phyloP scores from a whole-genome alignment of 2,797 vertebrate species.

The Telmatherina bonti region DNA sequence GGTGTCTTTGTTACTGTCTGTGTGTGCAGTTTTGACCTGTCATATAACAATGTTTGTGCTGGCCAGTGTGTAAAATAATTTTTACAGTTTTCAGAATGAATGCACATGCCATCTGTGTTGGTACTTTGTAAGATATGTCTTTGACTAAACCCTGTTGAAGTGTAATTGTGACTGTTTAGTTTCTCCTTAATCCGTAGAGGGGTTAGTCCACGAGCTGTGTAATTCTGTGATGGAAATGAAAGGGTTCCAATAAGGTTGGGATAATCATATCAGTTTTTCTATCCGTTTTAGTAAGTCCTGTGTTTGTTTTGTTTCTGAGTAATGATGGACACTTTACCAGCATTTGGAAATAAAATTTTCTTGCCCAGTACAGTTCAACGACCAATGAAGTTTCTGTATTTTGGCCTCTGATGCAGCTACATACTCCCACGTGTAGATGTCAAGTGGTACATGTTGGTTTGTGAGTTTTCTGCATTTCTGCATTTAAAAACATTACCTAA shows the following conservation, averaged over 20 bases:
- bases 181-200: constrained; percentile 20
- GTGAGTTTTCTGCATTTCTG: neutral
- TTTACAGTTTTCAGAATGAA: constrained; percentile 24
- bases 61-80: constrained; percentile 17
- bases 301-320: constrained; percentile 46
- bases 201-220: constrained; percentile 27
- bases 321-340: constrained; percentile 60
- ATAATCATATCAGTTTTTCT: constrained; percentile 42
- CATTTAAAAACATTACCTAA: too few species aligned
- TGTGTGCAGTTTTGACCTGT: constrained; percentile 51
- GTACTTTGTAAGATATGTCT: constrained; percentile 42
- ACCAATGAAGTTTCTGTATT: neutral
- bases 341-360: constrained; percentile 73
- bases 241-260: constrained; percentile 56
- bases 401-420: neutral
- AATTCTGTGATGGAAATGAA: constrained; percentile 55
- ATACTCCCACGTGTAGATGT: neutral
- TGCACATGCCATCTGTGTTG: constrained; percentile 34
- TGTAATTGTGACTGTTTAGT: constrained; percentile 33
- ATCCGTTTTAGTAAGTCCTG: constrained; percentile 41
- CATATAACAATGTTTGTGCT: constrained; percentile 42
- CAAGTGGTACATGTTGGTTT: neutral
- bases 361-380: constrained; percentile 24
- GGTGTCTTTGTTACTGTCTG: constrained; percentile 42
- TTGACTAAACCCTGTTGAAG: constrained; percentile 11